Conservation (phyloP, 2,888 invertebrate genomes). For the Leptinotarsa peninsularis region DNA sequence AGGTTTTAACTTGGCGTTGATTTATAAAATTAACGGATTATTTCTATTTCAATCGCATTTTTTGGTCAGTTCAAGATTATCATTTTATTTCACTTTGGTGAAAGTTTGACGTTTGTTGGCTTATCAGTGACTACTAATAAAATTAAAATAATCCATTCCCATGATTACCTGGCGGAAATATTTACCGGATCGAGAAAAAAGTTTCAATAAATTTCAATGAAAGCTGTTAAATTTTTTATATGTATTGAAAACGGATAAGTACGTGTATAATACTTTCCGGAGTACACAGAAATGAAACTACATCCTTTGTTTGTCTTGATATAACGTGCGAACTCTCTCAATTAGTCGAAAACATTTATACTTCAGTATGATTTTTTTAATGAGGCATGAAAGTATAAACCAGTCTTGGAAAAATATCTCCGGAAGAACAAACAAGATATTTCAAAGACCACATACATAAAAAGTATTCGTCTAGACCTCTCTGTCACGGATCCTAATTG, state of each 20-base stretch:
- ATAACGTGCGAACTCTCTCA: conserved; percentile 56
- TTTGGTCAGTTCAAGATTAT: not conserved
- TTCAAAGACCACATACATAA: conserved; percentile 34
- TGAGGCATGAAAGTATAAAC: conserved; percentile 32
- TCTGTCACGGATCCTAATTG: conserved; percentile 29
- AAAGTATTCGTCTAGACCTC: conserved; percentile 32
- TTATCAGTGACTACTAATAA: not conserved
- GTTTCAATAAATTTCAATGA: conserved; percentile 40
- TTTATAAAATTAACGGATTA: not conserved
- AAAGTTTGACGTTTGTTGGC: not conserved
- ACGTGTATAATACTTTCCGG: conserved; percentile 43
- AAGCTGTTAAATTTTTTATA: conserved; percentile 35
- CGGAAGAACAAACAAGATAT: conserved; percentile 4
- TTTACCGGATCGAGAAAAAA: conserved; percentile 22
- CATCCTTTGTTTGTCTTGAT: conserved; percentile 45
- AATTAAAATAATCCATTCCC: not conserved
- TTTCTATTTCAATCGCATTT: conserved; percentile 1
- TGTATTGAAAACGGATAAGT: conserved; percentile 40
- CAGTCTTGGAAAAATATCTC: conserved; percentile 19
- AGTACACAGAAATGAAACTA: conserved; percentile 41
- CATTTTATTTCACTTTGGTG: not conserved
- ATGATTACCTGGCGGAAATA: conserved; percentile 33
- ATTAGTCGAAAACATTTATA: conserved; percentile 50
- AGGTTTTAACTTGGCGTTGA: not conserved
- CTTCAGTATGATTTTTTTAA: conserved; percentile 42